phyloP scores from a whole-genome alignment of 37 sponge, comb jelly and placozoan genomes.

The Agelas oroides region DNA sequence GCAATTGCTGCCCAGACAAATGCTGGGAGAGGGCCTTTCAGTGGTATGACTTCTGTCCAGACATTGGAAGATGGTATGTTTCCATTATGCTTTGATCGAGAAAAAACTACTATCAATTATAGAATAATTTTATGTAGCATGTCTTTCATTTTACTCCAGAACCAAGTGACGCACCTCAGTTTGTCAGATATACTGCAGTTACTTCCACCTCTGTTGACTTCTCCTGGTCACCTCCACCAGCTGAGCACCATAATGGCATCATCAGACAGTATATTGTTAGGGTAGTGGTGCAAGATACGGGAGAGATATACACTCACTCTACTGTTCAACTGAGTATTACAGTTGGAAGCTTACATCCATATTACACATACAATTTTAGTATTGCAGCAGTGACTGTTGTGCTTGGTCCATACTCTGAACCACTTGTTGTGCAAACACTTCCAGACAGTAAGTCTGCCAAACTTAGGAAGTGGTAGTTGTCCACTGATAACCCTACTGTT shows the following conservation, averaged over 20 bases:
- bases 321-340: conserved; percentile 2
- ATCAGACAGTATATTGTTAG: background rate
- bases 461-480: too few species aligned
- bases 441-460: conserved; percentile 18
- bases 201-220: background rate
- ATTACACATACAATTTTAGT: background rate
- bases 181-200: background rate
- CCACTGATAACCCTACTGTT: too few species aligned
- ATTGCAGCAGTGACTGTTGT: conserved; percentile 2
- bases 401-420: background rate
- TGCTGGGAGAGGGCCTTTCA: conserved; percentile 30
- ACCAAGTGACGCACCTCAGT: conserved; percentile 2
- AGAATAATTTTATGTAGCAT: too few species aligned
- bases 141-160: background rate
- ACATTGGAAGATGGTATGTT: conserved; percentile 28
- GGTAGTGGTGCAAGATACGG: background rate
- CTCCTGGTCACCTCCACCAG: background rate
- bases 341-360: conserved; percentile 26
- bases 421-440: conserved; percentile 7
- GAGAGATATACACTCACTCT: background rate
- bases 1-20: conserved; percentile 20
- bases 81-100: too few species aligned
- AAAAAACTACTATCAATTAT: too few species aligned
- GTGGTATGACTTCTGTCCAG: background rate
- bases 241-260: conserved; percentile 5